These are phyloP conservation scores for Aradus depressus DNA, from an alignment of 2,888 invertebrate genomes.

Conservation along the genomic window DNA sequence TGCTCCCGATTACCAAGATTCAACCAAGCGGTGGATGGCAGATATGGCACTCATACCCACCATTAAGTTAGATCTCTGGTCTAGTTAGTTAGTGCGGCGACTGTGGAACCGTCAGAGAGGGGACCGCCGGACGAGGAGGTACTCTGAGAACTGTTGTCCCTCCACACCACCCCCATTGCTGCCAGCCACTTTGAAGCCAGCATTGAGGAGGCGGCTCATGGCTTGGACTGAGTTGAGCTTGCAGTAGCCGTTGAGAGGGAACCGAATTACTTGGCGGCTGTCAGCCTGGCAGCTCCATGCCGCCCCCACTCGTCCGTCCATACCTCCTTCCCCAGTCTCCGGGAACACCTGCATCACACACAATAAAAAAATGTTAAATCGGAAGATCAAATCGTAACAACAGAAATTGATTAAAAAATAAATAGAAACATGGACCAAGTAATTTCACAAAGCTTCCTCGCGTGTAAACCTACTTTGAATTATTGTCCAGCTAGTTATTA, in stretches of 20 bases:
- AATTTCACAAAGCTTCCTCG: no score
- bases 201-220: slow-evolving; percentile 51
- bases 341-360: slow-evolving; percentile 43
- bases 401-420: not conserved
- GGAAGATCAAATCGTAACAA: not conserved
- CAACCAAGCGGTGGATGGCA: no score
- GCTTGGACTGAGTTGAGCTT: slow-evolving; percentile 83
- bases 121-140: slow-evolving; percentile 57
- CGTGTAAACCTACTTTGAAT: no score
- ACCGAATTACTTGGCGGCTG: slow-evolving; percentile 69
- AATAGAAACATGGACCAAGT: slow-evolving; percentile 4
- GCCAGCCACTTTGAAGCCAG: slow-evolving; percentile 65
- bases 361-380: not conserved
- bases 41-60: no score
- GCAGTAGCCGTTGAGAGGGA: slow-evolving; percentile 78
- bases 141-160: slow-evolving; percentile 82
- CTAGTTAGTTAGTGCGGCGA: no score
- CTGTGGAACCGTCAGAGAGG: slow-evolving; percentile 4
- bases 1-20: no score
- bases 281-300: slow-evolving; percentile 68
- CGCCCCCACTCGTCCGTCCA: slow-evolving; percentile 66
- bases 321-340: slow-evolving; percentile 64
- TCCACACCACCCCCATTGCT: slow-evolving; percentile 80
- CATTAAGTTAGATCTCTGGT: no score
- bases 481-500: no score